A percentile compares a stretch with the other conserved stretches of the same genome.
phyloP scores from a whole-genome alignment of 2,888 invertebrate genomes.

The Spialia ferax region DNA sequence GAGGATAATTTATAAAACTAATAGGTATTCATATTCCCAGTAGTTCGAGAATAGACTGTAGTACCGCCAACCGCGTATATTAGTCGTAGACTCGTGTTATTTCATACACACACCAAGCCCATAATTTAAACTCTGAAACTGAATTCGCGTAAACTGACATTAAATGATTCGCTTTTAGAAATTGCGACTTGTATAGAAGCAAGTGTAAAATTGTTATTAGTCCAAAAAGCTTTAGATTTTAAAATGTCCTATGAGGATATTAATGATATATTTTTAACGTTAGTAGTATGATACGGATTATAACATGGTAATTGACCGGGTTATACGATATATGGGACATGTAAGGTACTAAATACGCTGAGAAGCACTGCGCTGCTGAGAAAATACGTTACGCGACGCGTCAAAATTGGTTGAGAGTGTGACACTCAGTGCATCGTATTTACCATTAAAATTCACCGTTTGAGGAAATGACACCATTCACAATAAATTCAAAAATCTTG shows the following conservation, averaged over 20 bases:
- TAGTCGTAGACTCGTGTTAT: slow-evolving; percentile 6
- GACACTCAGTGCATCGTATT: too few relatives aligned
- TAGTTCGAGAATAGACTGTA: not conserved
- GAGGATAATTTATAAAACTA: not conserved
- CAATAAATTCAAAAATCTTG: too few relatives aligned
- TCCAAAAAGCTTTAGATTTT: not conserved
- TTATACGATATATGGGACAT: too few relatives aligned
- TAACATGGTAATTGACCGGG: too few relatives aligned
- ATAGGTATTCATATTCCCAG: not conserved
- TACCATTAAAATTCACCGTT: too few relatives aligned
- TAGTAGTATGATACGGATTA: too few relatives aligned
- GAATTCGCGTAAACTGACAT: slow-evolving; percentile 18
- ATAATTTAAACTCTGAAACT: slow-evolving; percentile 13
- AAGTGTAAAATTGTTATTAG: not conserved
- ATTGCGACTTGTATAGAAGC: not conserved
- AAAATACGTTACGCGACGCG: too few relatives aligned
- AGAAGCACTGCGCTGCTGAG: too few relatives aligned
- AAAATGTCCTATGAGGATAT: not conserved
- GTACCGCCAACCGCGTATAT: not conserved
- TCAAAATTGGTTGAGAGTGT: too few relatives aligned
- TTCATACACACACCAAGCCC: slow-evolving; percentile 7
- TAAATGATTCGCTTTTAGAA: slow-evolving; percentile 26
- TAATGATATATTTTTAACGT: too few relatives aligned
- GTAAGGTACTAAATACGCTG: too few relatives aligned
- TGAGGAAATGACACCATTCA: too few relatives aligned